Conservation (phyloP, 1,140 invertebrate genomes). For the Aplysia californica region DNA sequence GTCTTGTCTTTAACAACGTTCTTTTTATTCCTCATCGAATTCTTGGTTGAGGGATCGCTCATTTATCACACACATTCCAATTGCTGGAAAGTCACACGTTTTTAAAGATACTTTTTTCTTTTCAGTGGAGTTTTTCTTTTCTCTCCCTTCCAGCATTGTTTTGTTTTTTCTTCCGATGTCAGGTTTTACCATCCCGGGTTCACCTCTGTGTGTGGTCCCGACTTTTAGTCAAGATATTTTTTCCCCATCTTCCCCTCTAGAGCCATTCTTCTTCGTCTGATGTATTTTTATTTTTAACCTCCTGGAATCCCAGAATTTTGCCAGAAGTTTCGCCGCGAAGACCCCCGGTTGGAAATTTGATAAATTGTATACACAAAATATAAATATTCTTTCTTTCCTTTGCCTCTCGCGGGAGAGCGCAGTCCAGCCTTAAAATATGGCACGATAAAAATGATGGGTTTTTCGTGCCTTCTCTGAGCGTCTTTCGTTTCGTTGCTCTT, state of each 20-base stretch:
- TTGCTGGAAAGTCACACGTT: not conserved
- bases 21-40: too few relatives aligned
- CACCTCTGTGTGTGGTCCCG: constrained; percentile 10
- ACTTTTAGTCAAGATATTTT: not conserved
- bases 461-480: too few relatives aligned
- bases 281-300: constrained; percentile 2
- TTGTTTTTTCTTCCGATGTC: too few relatives aligned
- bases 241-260: not conserved
- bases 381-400: constrained; percentile 17
- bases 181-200: too few relatives aligned
- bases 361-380: constrained; percentile 22
- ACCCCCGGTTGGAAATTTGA: constrained; percentile 20
- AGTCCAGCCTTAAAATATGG: not conserved
- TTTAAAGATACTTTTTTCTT: not conserved
- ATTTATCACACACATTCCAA: constrained; percentile 1
- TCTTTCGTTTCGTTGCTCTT: too few relatives aligned
- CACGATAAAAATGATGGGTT: too few relatives aligned
- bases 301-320: constrained; percentile 17
- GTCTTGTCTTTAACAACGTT: too few relatives aligned
- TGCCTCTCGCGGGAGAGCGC: not conserved
- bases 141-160: not conserved
- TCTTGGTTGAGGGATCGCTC: too few relatives aligned
- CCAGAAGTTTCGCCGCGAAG: not conserved
- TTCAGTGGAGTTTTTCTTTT: not conserved
- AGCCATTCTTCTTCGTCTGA: not conserved